Percentiles rank a stretch among this genome's conserved stretches.
Conservation (phyloP, 2,113 vertebrate species). For the Thymallus thymallus region DNA sequence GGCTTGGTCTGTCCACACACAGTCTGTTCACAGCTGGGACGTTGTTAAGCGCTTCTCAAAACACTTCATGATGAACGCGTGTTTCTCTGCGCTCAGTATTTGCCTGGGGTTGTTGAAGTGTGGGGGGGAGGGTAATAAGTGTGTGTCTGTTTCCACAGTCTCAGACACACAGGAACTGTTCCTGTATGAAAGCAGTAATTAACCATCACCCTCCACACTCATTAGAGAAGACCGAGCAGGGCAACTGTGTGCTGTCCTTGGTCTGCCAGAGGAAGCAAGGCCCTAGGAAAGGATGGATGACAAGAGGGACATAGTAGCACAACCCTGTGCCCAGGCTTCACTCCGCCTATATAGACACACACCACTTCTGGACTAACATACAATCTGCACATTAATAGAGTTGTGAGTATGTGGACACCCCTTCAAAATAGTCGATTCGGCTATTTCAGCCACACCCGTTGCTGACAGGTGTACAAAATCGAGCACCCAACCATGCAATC, state of each 20-base stretch:
- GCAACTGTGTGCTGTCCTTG: background rate
- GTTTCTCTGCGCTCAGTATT: no score
- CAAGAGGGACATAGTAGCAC: slow-evolving; percentile 7
- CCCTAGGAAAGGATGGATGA: no score
- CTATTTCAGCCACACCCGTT: no score
- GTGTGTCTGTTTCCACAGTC: slow-evolving; percentile 25
- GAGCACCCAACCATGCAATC: no score
- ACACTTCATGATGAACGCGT: no score
- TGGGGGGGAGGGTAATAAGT: background rate
- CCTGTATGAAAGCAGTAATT: slow-evolving; percentile 56
- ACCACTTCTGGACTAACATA: slow-evolving; percentile 32
- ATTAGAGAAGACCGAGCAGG: slow-evolving; percentile 48
- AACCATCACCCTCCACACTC: slow-evolving; percentile 50
- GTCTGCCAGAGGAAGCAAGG: slow-evolving; percentile 16
- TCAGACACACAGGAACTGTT: slow-evolving; percentile 35
- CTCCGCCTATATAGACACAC: slow-evolving; percentile 14
- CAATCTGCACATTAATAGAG: slow-evolving; percentile 40
- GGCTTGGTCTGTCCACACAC: slow-evolving; percentile 12
- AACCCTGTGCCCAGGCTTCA: background rate
- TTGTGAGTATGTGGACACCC: no score
- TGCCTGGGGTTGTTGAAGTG: background rate
- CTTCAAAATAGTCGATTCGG: no score
- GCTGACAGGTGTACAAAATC: no score
- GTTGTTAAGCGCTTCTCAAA: background rate
- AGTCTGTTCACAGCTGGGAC: slow-evolving; percentile 23